Evolutionary conservation across 2,888 invertebrate species (phyloP).

Genomic region (Cactoblastis cactorum): DNA sequence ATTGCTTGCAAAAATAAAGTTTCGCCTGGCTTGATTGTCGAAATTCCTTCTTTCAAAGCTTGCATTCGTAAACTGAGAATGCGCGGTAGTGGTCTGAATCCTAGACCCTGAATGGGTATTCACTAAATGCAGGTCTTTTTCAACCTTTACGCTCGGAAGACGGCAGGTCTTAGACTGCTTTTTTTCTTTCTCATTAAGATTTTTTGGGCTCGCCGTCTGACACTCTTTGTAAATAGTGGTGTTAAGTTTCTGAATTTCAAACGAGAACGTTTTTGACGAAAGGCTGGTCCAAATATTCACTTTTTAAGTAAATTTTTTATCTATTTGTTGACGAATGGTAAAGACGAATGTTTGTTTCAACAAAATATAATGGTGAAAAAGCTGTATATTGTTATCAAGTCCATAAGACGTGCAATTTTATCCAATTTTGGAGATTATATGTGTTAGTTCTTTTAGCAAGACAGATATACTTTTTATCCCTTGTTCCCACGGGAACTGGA

Average conservation of each 20-base stretch:
- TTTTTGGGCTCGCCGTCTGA: conserved; percentile 28
- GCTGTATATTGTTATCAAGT: too few species aligned
- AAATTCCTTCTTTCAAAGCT: conserved; percentile 64
- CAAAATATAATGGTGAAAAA: too few species aligned
- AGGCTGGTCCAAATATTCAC: too few species aligned
- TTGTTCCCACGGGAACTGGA: too few species aligned
- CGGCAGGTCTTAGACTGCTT: conserved; percentile 61
- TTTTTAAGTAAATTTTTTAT: too few species aligned
- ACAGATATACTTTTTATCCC: too few species aligned
- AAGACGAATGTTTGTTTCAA: too few species aligned
- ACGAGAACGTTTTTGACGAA: neutral
- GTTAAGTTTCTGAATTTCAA: neutral
- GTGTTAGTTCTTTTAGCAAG: too few species aligned
- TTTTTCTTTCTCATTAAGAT: conserved; percentile 58
- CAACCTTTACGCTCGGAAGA: conserved; percentile 70
- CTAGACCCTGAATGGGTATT: conserved; percentile 69
- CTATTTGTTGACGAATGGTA: too few species aligned
- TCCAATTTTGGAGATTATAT: too few species aligned
- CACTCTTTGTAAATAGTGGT: conserved; percentile 11
- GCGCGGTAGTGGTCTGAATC: conserved; percentile 60
- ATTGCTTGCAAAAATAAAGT: conserved; percentile 34
- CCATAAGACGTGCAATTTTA: too few species aligned
- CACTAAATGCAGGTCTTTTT: conserved; percentile 71
- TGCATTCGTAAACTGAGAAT: conserved; percentile 65
- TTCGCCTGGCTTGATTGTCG: conserved; percentile 57